Conservation (phyloP, 2,888 invertebrate species). For the Meteorus colon region DNA sequence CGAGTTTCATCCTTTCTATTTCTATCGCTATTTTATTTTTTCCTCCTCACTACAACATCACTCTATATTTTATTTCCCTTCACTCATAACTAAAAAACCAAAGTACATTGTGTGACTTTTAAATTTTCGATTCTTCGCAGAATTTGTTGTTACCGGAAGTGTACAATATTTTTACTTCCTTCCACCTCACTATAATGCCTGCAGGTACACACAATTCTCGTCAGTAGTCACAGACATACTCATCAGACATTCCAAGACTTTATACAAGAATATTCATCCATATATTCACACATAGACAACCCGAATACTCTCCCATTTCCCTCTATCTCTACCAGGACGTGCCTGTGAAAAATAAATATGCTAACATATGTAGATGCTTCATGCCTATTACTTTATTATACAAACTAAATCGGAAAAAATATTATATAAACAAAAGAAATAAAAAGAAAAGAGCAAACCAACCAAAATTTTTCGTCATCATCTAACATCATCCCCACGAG, state of each 20-base stretch:
- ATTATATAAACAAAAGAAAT: neutral
- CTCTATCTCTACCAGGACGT: neutral
- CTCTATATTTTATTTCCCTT: neutral
- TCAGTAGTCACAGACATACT: neutral
- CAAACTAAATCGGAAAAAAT: neutral
- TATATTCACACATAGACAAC: neutral
- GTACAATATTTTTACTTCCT: neutral
- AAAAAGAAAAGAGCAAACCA: neutral
- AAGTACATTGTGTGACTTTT: neutral
- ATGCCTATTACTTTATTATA: neutral
- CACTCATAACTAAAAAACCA: neutral
- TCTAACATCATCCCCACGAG: neutral
- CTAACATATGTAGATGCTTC: neutral
- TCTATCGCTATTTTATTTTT: neutral
- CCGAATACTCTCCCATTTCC: neutral
- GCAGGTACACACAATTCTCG: neutral
- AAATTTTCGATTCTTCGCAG: neutral
- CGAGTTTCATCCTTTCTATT: neutral
- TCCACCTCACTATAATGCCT: neutral
- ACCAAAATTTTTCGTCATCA: too few species aligned
- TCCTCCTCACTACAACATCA: neutral
- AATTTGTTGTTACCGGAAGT: neutral
- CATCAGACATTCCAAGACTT: neutral
- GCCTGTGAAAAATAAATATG: neutral
- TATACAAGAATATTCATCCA: neutral